These are phyloP conservation scores for Mesoclemmys tuberculata DNA, from an alignment of 2,113 vertebrate genomes.

Conservation along the genomic window DNA sequence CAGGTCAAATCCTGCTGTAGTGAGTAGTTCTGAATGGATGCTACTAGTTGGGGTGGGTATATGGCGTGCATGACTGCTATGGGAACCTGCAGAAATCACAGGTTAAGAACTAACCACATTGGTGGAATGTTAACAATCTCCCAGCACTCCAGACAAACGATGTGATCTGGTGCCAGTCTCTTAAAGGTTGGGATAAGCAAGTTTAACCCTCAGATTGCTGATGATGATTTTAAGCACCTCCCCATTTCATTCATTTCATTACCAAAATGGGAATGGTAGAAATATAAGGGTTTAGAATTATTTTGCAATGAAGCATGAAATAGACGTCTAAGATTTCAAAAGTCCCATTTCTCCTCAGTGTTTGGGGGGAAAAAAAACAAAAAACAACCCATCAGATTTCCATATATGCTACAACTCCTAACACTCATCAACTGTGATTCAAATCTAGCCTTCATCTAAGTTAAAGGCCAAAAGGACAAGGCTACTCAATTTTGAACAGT, in stretches of 20 bases:
- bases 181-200: constrained; percentile 75
- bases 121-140: constrained; percentile 27
- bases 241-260: constrained; percentile 68
- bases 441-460: constrained; percentile 54
- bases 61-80: constrained; percentile 67
- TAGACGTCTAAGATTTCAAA: constrained; percentile 49
- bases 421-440: constrained; percentile 53
- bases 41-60: constrained; percentile 66
- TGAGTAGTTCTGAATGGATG: constrained; percentile 82
- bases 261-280: constrained; percentile 55
- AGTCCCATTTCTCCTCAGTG: constrained; percentile 48
- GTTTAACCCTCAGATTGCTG: constrained; percentile 81
- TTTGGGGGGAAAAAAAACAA: constrained; percentile 4
- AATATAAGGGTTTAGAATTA: constrained; percentile 55
- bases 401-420: background rate
- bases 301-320: constrained; percentile 74
- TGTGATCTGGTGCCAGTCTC: constrained; percentile 70
- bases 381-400: constrained; percentile 48
- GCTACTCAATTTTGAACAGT: background rate
- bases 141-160: constrained; percentile 58
- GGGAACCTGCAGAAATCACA: constrained; percentile 60
- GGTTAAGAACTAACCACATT: constrained; percentile 59
- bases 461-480: constrained; percentile 5
- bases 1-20: constrained; percentile 87
- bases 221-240: constrained; percentile 79